Percentiles rank a stretch among this genome's conserved stretches.
Conservation (phyloP, 2,888 invertebrate species). For the Bembecia ichneumoniformis region DNA sequence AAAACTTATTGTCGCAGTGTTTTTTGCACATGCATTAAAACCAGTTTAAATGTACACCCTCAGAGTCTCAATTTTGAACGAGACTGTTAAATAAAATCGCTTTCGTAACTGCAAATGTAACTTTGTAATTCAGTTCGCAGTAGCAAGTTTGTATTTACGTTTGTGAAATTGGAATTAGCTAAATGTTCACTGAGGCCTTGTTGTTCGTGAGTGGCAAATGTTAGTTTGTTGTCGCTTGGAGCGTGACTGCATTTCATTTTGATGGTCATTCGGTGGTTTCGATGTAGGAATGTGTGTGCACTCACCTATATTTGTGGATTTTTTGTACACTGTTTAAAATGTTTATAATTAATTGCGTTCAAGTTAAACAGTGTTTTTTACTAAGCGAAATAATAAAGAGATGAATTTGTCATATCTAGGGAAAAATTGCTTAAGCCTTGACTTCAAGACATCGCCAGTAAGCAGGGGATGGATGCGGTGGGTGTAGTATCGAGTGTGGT, state of each 20-base stretch:
- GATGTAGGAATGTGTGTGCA: conserved; percentile 2
- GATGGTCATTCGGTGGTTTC: conserved; percentile 9
- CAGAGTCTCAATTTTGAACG: no score
- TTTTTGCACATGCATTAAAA: not conserved
- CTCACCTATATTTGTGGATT: no score
- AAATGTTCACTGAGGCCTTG: not conserved
- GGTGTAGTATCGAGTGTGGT: no score
- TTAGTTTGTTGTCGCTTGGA: conserved; percentile 15
- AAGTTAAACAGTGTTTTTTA: no score
- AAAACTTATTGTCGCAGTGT: not conserved
- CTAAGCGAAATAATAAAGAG: no score
- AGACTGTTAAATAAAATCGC: not conserved
- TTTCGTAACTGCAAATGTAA: not conserved
- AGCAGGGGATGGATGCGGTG: no score
- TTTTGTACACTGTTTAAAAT: no score
- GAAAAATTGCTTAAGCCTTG: no score
- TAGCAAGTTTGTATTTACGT: not conserved
- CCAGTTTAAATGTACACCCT: no score
- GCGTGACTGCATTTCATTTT: conserved; percentile 26
- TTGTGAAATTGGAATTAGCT: not conserved
- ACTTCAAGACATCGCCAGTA: no score
- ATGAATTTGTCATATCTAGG: no score
- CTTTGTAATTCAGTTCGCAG: not conserved
- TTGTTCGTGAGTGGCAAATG: conserved; percentile 4
- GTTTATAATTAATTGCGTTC: no score